These are phyloP conservation scores for Gambusia holbrooki DNA, from an alignment of 2,113 vertebrate genomes.

Conservation along the genomic window DNA sequence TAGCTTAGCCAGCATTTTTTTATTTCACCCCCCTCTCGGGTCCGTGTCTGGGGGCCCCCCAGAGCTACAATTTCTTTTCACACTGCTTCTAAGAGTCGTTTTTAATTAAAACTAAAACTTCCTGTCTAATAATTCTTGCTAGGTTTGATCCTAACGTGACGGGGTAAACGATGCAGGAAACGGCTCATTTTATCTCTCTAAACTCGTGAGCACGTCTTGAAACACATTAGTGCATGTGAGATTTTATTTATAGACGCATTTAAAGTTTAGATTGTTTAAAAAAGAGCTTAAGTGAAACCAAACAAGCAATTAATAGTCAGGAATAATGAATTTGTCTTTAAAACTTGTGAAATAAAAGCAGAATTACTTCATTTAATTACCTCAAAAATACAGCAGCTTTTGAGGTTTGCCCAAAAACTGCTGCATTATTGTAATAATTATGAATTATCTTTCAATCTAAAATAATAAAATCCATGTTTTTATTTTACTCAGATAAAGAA, in stretches of 20 bases:
- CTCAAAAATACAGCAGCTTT: background rate
- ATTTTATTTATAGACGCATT: background rate
- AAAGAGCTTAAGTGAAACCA: background rate
- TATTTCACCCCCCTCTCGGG: conserved; percentile 20
- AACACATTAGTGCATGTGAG: background rate
- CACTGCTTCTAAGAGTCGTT: conserved; percentile 47
- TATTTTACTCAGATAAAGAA: background rate
- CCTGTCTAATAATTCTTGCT: conserved; percentile 13
- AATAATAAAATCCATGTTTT: background rate
- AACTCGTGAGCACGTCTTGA: background rate
- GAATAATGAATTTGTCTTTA: background rate
- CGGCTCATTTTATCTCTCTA: background rate
- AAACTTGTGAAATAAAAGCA: background rate
- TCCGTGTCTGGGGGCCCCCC: conserved; percentile 71
- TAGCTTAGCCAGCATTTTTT: conserved; percentile 96
- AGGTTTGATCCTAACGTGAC: background rate
- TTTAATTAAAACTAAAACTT: conserved; percentile 9
- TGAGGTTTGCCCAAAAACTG: too few relatives aligned
- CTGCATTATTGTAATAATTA: background rate
- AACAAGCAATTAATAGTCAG: background rate
- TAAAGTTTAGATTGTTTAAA: background rate
- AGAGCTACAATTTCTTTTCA: conserved; percentile 77
- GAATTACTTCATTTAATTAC: background rate
- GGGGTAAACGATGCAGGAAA: background rate
- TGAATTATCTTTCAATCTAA: background rate